phyloP scores from a whole-genome alignment of 2,797 vertebrate genomes.

The Lagorchestes hirsutus region DNA sequence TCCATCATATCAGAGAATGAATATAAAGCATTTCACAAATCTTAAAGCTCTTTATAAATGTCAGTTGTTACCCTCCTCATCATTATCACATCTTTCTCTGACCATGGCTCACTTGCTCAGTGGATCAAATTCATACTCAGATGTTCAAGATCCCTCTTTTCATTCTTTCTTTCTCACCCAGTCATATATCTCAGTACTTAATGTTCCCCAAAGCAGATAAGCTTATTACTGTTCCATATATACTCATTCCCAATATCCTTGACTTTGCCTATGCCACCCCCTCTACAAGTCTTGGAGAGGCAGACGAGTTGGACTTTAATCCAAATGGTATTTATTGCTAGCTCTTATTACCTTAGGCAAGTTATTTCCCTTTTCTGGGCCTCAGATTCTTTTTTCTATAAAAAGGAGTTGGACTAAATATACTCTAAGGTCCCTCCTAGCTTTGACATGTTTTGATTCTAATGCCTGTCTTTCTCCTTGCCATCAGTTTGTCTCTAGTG shows the following conservation, averaged over 20 bases:
- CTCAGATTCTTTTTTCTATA: background rate
- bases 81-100: background rate
- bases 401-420: background rate
- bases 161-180: background rate
- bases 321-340: background rate
- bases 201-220: background rate
- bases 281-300: background rate
- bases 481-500: background rate
- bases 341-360: background rate
- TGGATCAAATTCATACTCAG: background rate
- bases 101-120: background rate
- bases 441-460: background rate
- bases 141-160: background rate
- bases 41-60: background rate
- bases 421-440: background rate
- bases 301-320: background rate
- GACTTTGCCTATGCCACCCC: conserved; percentile 30
- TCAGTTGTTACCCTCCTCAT: background rate
- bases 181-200: background rate
- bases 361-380: background rate
- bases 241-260: background rate
- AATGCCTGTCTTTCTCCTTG: background rate
- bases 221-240: background rate
- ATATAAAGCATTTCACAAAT: background rate
- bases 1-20: background rate